phyloP scores from a whole-genome alignment of 2,113 vertebrate species.

The Amphiprion ocellaris region DNA sequence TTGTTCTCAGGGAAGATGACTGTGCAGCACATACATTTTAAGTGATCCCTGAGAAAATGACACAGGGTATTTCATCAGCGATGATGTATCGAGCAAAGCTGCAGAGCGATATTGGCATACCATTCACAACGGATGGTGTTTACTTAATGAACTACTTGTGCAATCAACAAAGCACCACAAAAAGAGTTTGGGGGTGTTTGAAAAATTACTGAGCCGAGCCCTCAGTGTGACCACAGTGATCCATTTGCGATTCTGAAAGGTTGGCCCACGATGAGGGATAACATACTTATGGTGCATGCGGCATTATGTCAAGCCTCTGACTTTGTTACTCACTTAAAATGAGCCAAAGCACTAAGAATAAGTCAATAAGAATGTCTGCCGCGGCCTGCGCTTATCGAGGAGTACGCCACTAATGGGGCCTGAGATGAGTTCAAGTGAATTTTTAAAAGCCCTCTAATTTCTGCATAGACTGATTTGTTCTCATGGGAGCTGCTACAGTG shows the following conservation, averaged over 20 bases:
- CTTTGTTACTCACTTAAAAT: conserved; percentile 74
- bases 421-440: conserved; percentile 76
- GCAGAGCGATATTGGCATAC: conserved; percentile 69
- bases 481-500: conserved; percentile 56
- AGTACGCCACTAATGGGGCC: conserved; percentile 71
- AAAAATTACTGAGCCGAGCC: conserved; percentile 50
- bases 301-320: conserved; percentile 57
- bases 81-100: conserved; percentile 60
- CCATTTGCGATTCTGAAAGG: conserved; percentile 40
- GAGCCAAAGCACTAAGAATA: conserved; percentile 76
- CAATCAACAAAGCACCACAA: conserved; percentile 65
- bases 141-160: conserved; percentile 73
- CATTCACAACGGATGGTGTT: conserved; percentile 70
- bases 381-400: conserved; percentile 58
- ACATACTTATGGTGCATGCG: conserved; percentile 52
- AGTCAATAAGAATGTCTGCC: conserved; percentile 77
- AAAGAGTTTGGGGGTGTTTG: conserved; percentile 46
- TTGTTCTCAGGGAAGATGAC: neutral
- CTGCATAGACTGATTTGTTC: conserved; percentile 69
- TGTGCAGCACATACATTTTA: conserved; percentile 51
- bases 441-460: conserved; percentile 81
- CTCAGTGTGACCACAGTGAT: conserved; percentile 42
- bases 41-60: conserved; percentile 54
- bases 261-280: conserved; percentile 55
- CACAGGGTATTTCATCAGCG: conserved; percentile 67